Evolutionary conservation across 2,113 vertebrate genomes (phyloP).

Genomic region (Uropsilus gracilis): DNA sequence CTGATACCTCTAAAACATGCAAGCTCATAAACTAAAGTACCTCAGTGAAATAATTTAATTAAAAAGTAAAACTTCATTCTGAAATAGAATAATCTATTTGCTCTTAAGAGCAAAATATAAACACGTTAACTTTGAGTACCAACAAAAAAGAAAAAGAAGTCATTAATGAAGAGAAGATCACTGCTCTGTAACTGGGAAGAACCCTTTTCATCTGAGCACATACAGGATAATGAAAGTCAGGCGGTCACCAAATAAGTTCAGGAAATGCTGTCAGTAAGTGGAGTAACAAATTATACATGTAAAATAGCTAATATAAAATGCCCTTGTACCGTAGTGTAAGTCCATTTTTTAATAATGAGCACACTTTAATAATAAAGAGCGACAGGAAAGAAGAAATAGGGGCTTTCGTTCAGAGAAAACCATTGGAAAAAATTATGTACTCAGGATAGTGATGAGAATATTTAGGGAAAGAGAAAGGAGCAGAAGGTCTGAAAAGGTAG

Average conservation of each 20-base stretch:
- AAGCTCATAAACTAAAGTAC: too few species aligned
- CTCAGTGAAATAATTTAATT: too few species aligned
- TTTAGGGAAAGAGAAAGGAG: neutral
- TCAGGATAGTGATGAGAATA: neutral
- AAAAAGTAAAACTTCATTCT: too few species aligned
- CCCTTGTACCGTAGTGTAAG: neutral
- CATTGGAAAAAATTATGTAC: neutral
- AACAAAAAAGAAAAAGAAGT: neutral
- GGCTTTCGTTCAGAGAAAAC: neutral
- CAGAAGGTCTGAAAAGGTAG: neutral
- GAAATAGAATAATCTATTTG: too few species aligned
- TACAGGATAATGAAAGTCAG: neutral
- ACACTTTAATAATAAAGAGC: neutral
- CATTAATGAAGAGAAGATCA: neutral
- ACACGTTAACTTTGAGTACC: neutral
- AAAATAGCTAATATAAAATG: too few species aligned
- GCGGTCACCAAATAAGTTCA: neutral
- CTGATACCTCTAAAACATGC: too few species aligned
- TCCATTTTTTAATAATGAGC: slow-evolving; percentile 19
- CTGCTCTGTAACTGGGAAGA: neutral
- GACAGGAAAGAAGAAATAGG: neutral
- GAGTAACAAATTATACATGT: neutral
- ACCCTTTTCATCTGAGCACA: neutral
- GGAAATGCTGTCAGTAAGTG: neutral
- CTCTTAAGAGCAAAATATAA: too few species aligned